Conservation (phyloP, 2,797 vertebrate species). For the Champsocephalus esox region DNA sequence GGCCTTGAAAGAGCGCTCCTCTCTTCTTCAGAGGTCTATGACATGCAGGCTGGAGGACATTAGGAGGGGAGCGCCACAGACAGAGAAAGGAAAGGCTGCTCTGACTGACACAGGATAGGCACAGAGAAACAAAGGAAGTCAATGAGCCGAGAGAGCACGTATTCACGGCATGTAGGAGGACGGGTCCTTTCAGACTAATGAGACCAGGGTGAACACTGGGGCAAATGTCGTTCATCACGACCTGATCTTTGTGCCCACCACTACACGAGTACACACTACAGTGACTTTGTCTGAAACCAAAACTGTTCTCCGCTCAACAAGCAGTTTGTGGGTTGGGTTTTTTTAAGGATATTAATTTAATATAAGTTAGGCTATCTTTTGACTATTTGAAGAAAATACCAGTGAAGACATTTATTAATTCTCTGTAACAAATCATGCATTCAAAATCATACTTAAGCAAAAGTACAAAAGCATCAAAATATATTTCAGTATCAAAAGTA, state of each 20-base stretch:
- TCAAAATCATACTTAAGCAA: no score
- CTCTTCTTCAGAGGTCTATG: conserved; percentile 50
- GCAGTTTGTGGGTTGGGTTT: no score
- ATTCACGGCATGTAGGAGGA: conserved; percentile 53
- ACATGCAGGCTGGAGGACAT: conserved; percentile 39
- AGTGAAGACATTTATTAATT: no score
- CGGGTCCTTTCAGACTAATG: conserved; percentile 48
- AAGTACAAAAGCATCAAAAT: no score
- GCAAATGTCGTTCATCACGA: conserved; percentile 46
- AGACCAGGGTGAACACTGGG: conserved; percentile 24
- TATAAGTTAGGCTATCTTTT: no score
- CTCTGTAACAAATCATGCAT: no score
- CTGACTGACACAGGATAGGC: conserved; percentile 52
- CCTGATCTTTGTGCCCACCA: conserved; percentile 44
- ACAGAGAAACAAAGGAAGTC: conserved; percentile 36
- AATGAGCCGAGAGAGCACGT: conserved; percentile 39
- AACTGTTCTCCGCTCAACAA: no score
- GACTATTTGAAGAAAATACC: no score
- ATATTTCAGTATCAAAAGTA: no score
- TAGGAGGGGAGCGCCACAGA: conserved; percentile 47
- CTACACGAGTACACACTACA: conserved; percentile 30
- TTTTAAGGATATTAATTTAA: no score
- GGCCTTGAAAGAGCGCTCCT: conserved; percentile 45
- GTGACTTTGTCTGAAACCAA: background rate
- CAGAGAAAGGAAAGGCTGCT: conserved; percentile 40